These are phyloP conservation scores for Beroe forskalii DNA, from an alignment of 37 sponge, comb jelly and placozoan species.

Conservation along the genomic window DNA sequence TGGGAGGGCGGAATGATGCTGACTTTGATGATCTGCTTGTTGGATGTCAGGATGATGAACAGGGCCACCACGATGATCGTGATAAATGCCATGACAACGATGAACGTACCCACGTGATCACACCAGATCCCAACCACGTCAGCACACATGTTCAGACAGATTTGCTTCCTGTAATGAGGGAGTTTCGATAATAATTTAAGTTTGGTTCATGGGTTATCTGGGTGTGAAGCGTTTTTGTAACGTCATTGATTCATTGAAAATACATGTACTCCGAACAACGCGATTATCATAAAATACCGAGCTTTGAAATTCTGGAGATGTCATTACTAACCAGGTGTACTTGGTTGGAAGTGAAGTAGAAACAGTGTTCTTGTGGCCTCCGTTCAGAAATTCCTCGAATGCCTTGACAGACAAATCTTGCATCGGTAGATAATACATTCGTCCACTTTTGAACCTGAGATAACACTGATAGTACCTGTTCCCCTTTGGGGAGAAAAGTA, in stretches of 20 bases:
- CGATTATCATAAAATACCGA: no score
- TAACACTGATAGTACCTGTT: no score
- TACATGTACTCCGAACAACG: no score
- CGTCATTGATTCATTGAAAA: no score
- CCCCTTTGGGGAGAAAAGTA: no score
- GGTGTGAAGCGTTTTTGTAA: no score
- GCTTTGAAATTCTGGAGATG: no score
- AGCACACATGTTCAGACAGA: background rate
- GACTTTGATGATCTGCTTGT: background rate
- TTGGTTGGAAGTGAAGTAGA: background rate
- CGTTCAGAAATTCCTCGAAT: slow-evolving; percentile 13
- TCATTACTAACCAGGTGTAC: slow-evolving; percentile 26
- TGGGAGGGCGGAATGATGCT: no score
- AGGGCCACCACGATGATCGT: background rate
- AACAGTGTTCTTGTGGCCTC: background rate
- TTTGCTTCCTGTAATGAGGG: no score
- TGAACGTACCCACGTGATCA: slow-evolving; percentile 12
- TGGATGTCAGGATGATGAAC: slow-evolving; percentile 18
- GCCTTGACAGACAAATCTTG: slow-evolving; percentile 23
- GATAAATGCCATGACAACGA: slow-evolving; percentile 43
- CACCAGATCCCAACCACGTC: slow-evolving; percentile 50
- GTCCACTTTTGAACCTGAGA: background rate
- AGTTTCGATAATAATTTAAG: no score
- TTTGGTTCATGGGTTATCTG: no score
- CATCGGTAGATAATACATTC: slow-evolving; percentile 18